phyloP scores from a whole-genome alignment of 2,888 invertebrate genomes.

The Melanostoma mellinum region DNA sequence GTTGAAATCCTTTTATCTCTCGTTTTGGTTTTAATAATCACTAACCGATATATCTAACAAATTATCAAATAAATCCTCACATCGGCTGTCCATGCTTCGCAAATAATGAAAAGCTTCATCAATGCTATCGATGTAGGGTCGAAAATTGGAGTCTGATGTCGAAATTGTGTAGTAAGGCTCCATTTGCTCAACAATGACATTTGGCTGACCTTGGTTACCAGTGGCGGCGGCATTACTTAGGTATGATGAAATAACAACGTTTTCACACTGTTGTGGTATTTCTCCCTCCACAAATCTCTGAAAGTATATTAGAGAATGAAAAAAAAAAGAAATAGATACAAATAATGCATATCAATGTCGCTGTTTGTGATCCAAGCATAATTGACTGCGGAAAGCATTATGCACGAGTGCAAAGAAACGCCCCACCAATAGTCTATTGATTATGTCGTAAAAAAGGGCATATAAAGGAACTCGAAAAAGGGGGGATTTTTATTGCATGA shows the following conservation, averaged over 20 bases:
- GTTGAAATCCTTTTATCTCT: too few relatives aligned
- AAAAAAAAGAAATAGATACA: not conserved
- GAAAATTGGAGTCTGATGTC: constrained; percentile 73
- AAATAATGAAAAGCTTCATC: constrained; percentile 79
- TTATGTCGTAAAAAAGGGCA: too few relatives aligned
- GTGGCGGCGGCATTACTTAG: constrained; percentile 55
- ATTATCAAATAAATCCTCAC: constrained; percentile 79
- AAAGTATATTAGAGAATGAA: not conserved
- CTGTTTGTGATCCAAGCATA: not conserved
- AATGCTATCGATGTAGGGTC: constrained; percentile 77
- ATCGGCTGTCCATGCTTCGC: constrained; percentile 76
- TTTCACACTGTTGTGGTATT: constrained; percentile 74
- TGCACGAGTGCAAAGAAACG: not conserved
- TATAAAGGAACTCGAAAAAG: too few relatives aligned
- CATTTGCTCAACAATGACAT: constrained; percentile 77
- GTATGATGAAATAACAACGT: constrained; percentile 76
- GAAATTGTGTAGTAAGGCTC: constrained; percentile 60
- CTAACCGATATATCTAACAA: constrained; percentile 78
- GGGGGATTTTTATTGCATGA: too few relatives aligned
- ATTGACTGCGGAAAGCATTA: not conserved
- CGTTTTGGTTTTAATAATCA: constrained; percentile 75
- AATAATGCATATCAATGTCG: not conserved
- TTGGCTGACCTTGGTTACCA: constrained; percentile 71
- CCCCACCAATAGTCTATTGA: too few relatives aligned
- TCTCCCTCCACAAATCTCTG: constrained; percentile 76